Percentiles rank a stretch among this genome's conserved stretches.
Evolutionary conservation across 2,888 invertebrate genomes (phyloP).

Genomic region (Magallana nippona): DNA sequence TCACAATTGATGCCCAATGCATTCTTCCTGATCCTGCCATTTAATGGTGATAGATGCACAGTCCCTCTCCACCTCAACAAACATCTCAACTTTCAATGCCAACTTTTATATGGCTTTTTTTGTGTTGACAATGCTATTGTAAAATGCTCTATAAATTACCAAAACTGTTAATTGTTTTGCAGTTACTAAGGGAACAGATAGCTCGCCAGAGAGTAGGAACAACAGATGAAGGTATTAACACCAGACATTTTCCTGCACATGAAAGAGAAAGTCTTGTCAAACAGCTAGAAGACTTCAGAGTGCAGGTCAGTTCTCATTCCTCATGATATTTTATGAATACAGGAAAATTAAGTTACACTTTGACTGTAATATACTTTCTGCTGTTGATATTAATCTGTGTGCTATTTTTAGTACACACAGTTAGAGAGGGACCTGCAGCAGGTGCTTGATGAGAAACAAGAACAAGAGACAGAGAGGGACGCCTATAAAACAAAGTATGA

Average conservation of each 20-base stretch:
- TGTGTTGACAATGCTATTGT: no score
- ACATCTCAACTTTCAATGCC: no score
- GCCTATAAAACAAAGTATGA: conserved; percentile 91
- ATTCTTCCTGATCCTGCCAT: no score
- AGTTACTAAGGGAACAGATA: conserved; percentile 80
- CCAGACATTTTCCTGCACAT: conserved; percentile 82
- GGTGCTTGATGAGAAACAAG: conserved; percentile 91
- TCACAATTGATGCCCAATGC: no score
- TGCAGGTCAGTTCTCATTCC: conserved; percentile 82
- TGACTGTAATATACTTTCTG: not conserved
- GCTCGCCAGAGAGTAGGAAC: conserved; percentile 78
- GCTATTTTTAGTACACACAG: conserved; percentile 84
- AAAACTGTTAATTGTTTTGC: conserved; percentile 36
- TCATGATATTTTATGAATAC: not conserved
- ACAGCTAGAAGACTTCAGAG: conserved; percentile 85
- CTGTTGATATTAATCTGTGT: not conserved
- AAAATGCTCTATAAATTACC: no score
- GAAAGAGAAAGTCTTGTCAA: conserved; percentile 86
- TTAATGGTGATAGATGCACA: no score
- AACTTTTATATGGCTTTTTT: no score
- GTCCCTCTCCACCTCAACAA: no score
- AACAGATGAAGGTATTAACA: conserved; percentile 78
- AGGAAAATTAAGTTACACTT: not conserved
- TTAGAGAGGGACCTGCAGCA: conserved; percentile 88
- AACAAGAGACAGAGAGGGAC: conserved; percentile 89